These are phyloP conservation scores for Oligia fasciuncula DNA, from an alignment of 2,888 invertebrate genomes.

Conservation along the genomic window DNA sequence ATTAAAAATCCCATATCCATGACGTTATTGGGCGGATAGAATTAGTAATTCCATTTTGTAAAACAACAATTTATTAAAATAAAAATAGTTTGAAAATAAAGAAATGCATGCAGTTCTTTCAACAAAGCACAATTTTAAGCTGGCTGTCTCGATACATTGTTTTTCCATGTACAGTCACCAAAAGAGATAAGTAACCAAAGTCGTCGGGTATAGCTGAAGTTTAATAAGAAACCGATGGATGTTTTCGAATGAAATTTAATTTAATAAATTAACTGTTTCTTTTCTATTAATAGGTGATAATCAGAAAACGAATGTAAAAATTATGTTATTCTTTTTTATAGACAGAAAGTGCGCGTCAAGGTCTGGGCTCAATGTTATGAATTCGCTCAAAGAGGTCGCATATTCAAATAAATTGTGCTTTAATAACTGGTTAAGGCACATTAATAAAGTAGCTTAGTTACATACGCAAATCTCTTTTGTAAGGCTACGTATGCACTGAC, in stretches of 20 bases:
- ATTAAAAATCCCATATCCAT: conserved; percentile 30
- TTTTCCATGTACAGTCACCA: background rate
- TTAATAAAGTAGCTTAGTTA: background rate
- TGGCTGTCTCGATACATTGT: conserved; percentile 37
- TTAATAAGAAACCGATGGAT: too few relatives aligned
- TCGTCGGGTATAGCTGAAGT: too few relatives aligned
- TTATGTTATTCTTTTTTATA: too few relatives aligned
- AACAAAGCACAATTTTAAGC: conserved; percentile 17
- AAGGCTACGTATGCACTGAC: too few relatives aligned
- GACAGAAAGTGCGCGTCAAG: background rate
- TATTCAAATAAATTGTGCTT: background rate
- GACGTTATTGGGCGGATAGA: conserved; percentile 57
- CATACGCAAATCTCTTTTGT: too few relatives aligned
- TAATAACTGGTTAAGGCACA: too few relatives aligned
- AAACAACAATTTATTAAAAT: conserved; percentile 43
- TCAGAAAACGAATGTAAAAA: too few relatives aligned
- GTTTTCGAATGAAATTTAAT: too few relatives aligned
- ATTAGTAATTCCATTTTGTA: conserved; percentile 86
- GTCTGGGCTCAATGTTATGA: background rate
- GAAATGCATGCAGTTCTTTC: conserved; percentile 27
- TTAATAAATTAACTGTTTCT: too few relatives aligned
- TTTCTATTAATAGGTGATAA: too few relatives aligned
- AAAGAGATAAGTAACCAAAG: too few relatives aligned
- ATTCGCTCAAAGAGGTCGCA: background rate
- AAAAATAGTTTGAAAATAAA: background rate